Percentiles rank a stretch among this genome's conserved stretches.
Conservation (phyloP, 2,888 invertebrate genomes). For the Nymphalis c-album region DNA sequence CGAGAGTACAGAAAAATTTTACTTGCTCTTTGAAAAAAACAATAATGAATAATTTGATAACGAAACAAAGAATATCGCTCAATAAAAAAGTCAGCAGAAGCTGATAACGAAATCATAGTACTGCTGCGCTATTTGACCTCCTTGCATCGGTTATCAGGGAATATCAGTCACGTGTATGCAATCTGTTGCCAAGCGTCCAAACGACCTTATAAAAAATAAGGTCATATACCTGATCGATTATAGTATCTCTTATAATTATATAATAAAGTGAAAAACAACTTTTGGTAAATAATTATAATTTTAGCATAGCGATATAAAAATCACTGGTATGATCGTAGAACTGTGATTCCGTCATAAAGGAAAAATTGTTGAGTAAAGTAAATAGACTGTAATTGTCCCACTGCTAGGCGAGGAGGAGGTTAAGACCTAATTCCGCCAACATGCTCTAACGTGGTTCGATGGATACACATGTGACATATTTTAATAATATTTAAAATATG, state of each 20-base stretch:
- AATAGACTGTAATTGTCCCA: no score
- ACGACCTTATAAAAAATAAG: slow-evolving; percentile 32
- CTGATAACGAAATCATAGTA: slow-evolving; percentile 15
- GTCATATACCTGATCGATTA: slow-evolving; percentile 26
- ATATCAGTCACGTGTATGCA: slow-evolving; percentile 10
- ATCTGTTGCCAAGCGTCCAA: slow-evolving; percentile 29
- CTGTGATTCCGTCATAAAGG: no score
- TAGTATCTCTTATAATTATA: background rate
- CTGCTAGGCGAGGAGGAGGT: no score
- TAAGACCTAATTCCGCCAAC: no score
- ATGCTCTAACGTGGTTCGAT: no score
- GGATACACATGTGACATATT: no score
- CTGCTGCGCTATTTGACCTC: slow-evolving; percentile 24
- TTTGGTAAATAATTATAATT: no score
- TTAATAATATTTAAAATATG: no score
- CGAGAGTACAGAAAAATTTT: no score
- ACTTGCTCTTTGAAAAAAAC: background rate
- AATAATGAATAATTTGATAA: background rate
- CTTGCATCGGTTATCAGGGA: slow-evolving; percentile 20
- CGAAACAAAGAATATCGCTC: background rate
- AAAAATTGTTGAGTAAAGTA: no score
- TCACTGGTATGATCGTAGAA: no score
- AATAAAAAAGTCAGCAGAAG: background rate
- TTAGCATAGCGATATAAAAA: background rate
- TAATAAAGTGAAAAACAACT: no score